These are phyloP conservation scores for Kradibia gibbosae DNA, from an alignment of 1,140 invertebrate genomes.

Conservation along the genomic window DNA sequence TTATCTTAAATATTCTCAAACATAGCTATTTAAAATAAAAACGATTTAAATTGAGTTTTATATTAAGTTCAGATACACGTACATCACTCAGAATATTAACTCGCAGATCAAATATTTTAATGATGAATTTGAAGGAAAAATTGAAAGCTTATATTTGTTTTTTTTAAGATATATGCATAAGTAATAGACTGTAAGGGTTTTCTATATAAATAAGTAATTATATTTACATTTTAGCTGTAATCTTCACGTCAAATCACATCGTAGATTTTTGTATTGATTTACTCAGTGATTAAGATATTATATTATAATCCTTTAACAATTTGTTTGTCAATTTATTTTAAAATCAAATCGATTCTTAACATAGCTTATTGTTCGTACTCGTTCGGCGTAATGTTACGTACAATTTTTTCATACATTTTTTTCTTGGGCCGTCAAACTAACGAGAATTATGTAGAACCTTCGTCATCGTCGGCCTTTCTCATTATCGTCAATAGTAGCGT, in stretches of 20 bases:
- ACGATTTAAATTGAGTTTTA: too few relatives aligned
- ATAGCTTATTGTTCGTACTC: background rate
- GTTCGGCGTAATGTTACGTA: background rate
- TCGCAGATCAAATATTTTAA: too few relatives aligned
- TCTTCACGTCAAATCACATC: background rate
- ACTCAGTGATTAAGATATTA: background rate
- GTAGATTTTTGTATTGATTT: too few relatives aligned
- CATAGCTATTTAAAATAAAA: too few relatives aligned
- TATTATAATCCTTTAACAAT: background rate
- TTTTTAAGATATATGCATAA: too few relatives aligned
- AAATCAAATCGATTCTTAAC: background rate
- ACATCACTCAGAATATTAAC: too few relatives aligned
- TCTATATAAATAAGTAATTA: background rate
- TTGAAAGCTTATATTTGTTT: too few relatives aligned
- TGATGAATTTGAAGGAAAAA: too few relatives aligned
- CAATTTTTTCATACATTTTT: too few relatives aligned
- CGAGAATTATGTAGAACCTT: conserved; percentile 6
- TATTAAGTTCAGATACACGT: too few relatives aligned
- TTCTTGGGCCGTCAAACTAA: background rate
- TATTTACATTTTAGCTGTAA: background rate
- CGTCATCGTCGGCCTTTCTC: conserved; percentile 5
- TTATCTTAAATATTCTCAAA: too few relatives aligned
- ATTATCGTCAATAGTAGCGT: background rate
- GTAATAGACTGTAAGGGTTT: too few relatives aligned
- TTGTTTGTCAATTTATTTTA: background rate